These are phyloP conservation scores for Erithacus rubecula DNA, from an alignment of 2,797 vertebrate species.

Conservation along the genomic window DNA sequence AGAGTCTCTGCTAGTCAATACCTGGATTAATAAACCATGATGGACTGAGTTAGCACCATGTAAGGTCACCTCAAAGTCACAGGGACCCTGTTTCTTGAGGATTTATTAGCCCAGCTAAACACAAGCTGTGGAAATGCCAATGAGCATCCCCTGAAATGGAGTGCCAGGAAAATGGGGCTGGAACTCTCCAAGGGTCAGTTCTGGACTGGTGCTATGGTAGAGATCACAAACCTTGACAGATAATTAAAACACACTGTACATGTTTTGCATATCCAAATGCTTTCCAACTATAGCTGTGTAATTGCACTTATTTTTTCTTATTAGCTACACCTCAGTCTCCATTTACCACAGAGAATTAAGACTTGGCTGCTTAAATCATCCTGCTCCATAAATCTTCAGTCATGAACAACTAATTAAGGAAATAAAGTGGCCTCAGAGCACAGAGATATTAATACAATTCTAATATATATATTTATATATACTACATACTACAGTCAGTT, in stretches of 20 bases:
- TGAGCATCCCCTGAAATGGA: background rate
- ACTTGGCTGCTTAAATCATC: background rate
- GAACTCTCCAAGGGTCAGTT: background rate
- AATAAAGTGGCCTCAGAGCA: slow-evolving; percentile 9
- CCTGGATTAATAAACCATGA: background rate
- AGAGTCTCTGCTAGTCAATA: background rate
- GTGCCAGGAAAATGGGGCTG: background rate
- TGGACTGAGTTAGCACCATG: background rate
- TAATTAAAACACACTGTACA: background rate
- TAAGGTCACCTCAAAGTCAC: background rate
- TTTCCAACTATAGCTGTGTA: background rate
- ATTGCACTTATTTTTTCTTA: background rate
- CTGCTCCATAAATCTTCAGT: background rate
- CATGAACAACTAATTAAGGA: background rate
- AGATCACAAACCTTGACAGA: background rate
- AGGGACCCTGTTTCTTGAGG: background rate
- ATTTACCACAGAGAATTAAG: background rate
- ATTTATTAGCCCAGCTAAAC: background rate
- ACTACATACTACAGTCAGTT: background rate
- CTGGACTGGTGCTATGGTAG: background rate
- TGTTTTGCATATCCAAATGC: background rate
- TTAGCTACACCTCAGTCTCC: background rate
- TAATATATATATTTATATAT: background rate
- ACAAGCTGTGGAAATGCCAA: background rate
- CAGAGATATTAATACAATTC: background rate